Base-by-base conservation (phyloP, 2,888 invertebrate genomes). In the Neoascia interrupta region DNA sequence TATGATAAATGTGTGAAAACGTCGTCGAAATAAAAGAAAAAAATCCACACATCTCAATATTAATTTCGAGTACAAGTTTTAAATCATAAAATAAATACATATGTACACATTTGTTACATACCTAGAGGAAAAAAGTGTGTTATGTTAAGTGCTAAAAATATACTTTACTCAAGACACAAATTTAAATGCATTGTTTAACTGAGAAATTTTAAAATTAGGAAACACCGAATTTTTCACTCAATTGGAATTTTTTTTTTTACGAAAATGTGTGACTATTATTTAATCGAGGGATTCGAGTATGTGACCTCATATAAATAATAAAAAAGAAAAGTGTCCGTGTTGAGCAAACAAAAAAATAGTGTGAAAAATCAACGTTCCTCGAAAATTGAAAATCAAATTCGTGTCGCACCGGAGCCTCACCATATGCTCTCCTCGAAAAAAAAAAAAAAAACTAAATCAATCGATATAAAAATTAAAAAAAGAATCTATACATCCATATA, bases 61-160 rank as follows among this genome's bases (percentile, higher is more conserved):
- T n/a, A n/a, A n/a, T n/a, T n/a, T n/a, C n/a, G n/a, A n/a, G n/a
- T 23, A 21, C 34, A 1, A 51, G 26, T 26, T 26, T 26, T 4
- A 5, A 6, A 39, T 26, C 19, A 41, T 26, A 28, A 28, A 26
- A 13, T 19, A 39, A 47, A 45, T 49, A 10, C n/a, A 31, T 31
- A 31, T 31, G n/a, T 60, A 31, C 23, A 66, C 15, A 70, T 53
- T 21, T 61, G 41, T 66, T 60, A 76, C 37, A 47, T 70, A 76
- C 28, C 51, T 61, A 13, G 26, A 60, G 10, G 16, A 31, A 64
- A 64, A 73, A 66, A 75, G 69, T 79, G 79, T 79, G 73, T 73
- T 68, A 79, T 79, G 76, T 79, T 79, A 60, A 73, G 66, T 79
- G 79, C 79, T 73, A 79, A 79, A 79, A 79, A 79, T 79, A 79